A percentile compares a stretch with the other conserved stretches of the same genome.
Evolutionary conservation across 1,140 invertebrate genomes (phyloP).

Genomic region (Triops longicaudatus): DNA sequence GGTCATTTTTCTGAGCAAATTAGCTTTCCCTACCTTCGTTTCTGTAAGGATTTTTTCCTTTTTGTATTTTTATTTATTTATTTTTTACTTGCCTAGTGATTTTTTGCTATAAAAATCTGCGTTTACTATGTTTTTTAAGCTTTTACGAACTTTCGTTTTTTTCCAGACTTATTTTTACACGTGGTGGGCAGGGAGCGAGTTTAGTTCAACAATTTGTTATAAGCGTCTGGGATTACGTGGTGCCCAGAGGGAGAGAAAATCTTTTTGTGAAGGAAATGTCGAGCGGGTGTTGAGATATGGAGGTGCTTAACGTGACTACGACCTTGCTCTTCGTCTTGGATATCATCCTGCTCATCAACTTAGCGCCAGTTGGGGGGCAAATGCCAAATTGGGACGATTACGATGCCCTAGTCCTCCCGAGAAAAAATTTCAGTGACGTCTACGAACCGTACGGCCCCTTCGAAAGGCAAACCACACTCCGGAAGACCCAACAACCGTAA

Average conservation of each 20-base stretch:
- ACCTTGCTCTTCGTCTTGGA: constrained; percentile 6
- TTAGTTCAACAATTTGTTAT: neutral
- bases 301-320: neutral
- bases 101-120: too few species aligned
- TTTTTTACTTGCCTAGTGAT: too few species aligned
- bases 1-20: too few species aligned
- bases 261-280: neutral
- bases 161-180: too few species aligned
- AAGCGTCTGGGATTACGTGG: neutral
- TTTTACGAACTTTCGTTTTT: too few species aligned
- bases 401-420: neutral
- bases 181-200: neutral
- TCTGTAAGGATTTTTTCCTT: too few species aligned
- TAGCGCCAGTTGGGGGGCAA: neutral
- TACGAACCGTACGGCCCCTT: neutral
- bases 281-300: neutral
- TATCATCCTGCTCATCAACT: neutral
- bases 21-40: too few species aligned
- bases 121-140: too few species aligned
- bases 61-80: too few species aligned
- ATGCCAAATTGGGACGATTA: neutral
- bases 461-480: neutral
- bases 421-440: neutral
- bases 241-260: too few species aligned
- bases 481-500: constrained; percentile 3